Evolutionary conservation across 2,113 vertebrate genomes (phyloP).

Genomic region (Ovis canadensis): DNA sequence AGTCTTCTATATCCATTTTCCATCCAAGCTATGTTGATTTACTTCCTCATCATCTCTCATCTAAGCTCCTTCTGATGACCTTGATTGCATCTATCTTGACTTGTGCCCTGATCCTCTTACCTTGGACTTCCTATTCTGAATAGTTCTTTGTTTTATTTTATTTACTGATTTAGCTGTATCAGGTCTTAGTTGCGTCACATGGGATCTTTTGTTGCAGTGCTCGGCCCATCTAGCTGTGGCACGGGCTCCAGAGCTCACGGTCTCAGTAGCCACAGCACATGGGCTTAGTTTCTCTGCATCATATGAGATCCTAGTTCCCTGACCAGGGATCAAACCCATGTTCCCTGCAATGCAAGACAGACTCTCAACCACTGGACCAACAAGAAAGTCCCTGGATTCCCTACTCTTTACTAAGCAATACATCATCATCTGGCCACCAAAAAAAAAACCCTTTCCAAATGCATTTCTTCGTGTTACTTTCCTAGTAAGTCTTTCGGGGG

Average conservation of each 20-base stretch:
- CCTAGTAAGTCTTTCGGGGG: not conserved
- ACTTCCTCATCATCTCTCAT: not conserved
- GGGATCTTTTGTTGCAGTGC: not conserved
- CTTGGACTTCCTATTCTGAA: not conserved
- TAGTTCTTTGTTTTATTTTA: not conserved
- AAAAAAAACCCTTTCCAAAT: not conserved
- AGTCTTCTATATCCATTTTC: not conserved
- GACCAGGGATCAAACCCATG: not conserved
- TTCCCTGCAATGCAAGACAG: not conserved
- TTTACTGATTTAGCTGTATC: not conserved
- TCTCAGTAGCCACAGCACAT: not conserved
- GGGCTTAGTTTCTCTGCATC: not conserved
- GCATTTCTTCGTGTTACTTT: not conserved
- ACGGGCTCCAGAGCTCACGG: not conserved
- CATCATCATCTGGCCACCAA: not conserved
- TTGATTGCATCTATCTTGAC: not conserved
- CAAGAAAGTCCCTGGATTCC: not conserved
- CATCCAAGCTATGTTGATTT: not conserved
- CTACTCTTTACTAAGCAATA: not conserved
- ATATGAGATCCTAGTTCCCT: not conserved
- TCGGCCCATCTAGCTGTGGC: fast-evolving
- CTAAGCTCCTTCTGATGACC: not conserved
- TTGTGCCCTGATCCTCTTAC: not conserved
- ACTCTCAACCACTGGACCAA: not conserved
- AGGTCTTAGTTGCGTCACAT: not conserved